Conservation (phyloP, 1,140 invertebrate genomes). For the Drosophila nannoptera region DNA sequence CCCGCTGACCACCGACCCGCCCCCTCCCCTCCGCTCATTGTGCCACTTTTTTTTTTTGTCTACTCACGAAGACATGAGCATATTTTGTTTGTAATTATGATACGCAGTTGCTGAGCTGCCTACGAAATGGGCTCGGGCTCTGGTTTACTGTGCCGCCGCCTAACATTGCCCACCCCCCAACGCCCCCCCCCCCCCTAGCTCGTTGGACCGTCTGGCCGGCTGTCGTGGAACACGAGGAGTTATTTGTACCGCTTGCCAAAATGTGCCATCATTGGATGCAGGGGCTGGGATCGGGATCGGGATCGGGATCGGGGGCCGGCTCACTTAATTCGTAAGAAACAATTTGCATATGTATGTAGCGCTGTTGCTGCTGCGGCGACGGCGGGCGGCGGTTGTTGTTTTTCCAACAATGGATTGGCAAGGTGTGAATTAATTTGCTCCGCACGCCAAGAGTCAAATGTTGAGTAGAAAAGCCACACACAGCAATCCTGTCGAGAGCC, state of each 20-base stretch:
- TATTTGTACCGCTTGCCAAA: constrained; percentile 49
- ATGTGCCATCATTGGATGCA: constrained; percentile 18
- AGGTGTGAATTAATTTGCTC: constrained; percentile 78
- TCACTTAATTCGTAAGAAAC: constrained; percentile 67
- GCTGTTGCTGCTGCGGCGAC: constrained; percentile 59
- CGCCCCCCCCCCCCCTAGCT: background rate
- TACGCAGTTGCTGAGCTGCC: constrained; percentile 58
- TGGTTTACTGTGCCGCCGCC: constrained; percentile 10
- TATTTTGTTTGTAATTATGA: constrained; percentile 76
- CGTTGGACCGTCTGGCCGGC: constrained; percentile 7
- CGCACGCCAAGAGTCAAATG: constrained; percentile 67
- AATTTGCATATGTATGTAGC: constrained; percentile 68
- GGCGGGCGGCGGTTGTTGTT: no score
- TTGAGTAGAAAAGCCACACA: constrained; percentile 65
- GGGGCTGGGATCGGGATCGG: background rate
- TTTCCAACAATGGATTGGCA: constrained; percentile 72
- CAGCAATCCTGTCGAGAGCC: constrained; percentile 22
- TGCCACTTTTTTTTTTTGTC: constrained; percentile 66
- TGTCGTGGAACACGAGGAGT: constrained; percentile 43
- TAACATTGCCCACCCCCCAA: background rate
- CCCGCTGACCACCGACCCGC: constrained; percentile 20
- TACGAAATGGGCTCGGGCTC: constrained; percentile 56
- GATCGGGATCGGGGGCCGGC: background rate
- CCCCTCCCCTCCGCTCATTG: background rate
- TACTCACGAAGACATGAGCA: constrained; percentile 72